Evolutionary conservation across 1,140 invertebrate genomes (phyloP), one percentile per base, ranked within the genome.

Genomic region (Aphelenchoides avenae): DNA sequence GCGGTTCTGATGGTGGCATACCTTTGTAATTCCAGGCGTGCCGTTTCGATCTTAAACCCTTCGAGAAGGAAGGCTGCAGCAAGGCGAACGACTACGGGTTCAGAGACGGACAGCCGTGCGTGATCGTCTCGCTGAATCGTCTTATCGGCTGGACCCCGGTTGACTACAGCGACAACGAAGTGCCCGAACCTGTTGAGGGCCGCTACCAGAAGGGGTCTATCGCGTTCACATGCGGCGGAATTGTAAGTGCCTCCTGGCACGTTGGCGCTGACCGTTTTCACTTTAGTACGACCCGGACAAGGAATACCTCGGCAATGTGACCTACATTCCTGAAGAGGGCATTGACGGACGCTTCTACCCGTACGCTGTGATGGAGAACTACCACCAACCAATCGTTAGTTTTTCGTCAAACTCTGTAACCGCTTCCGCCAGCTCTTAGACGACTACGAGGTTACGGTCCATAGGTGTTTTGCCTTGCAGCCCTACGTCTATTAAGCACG

Each of bases 361-460:
- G 5, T 75, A 75, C 51, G 69, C 66, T 11, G 63, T 66, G 20
- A 66, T 75, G 57, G 55, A 62, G 13, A 75, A 75, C 26, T 75
- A 75, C 42, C 73, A 75, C 9, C 73, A 75, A 34, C 73, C 73
- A 22, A 72, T 75, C 36, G 73, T 75, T 41, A 57, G 70, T 75
- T 63, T 62, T 39, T 15, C 40, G 20, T 2, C n/a, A n/a, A n/a
- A n/a, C n/a, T n/a, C n/a, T n/a, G n/a, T n/a, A n/a, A n/a, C n/a
- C n/a, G n/a, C n/a, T n/a, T n/a, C n/a, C n/a, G n/a, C n/a, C n/a
- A n/a, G n/a, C n/a, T n/a, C n/a, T n/a, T n/a, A n/a, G n/a, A n/a
- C n/a, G n/a, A n/a, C n/a, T n/a, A n/a, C n/a, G n/a, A n/a, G n/a
- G n/a, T n/a, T n/a, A n/a, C n/a, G n/a, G n/a, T n/a, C n/a, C n/a